Conservation (phyloP, 1,140 invertebrate species). For the Delia radicum region DNA sequence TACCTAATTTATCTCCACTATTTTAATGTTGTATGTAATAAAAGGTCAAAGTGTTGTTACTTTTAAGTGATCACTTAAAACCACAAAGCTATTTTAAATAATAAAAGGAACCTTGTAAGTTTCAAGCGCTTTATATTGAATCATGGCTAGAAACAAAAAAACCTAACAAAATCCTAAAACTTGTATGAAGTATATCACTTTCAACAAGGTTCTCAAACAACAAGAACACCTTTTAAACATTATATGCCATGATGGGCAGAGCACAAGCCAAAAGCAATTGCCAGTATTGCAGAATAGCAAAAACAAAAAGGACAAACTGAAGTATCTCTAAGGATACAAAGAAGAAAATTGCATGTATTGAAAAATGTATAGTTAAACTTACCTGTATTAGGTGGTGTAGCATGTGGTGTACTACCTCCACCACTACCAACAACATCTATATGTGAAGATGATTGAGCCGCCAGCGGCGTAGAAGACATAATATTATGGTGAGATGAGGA, state of each 20-base stretch:
- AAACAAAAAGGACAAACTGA: neutral
- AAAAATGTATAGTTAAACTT: neutral
- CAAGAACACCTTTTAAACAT: neutral
- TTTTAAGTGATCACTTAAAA: neutral
- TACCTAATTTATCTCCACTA: too few relatives aligned
- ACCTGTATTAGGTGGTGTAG: conserved; percentile 26
- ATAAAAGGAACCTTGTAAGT: neutral
- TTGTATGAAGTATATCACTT: neutral
- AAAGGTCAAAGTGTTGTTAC: neutral
- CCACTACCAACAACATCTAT: neutral
- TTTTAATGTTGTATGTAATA: neutral
- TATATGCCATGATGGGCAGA: neutral
- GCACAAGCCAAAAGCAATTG: neutral
- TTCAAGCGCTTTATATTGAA: neutral
- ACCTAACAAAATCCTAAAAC: too few relatives aligned
- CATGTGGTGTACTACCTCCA: conserved; percentile 24
- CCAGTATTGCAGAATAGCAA: neutral
- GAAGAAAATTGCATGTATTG: neutral
- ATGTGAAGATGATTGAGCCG: conserved; percentile 32
- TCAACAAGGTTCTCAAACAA: neutral
- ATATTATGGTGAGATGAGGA: conserved; percentile 27
- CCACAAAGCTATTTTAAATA: neutral
- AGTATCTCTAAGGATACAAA: neutral
- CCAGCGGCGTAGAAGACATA: conserved; percentile 20
- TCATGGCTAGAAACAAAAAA: neutral